phyloP scores from a whole-genome alignment of 92 coral and sea anemone species.

The Pocillopora meandrina region DNA sequence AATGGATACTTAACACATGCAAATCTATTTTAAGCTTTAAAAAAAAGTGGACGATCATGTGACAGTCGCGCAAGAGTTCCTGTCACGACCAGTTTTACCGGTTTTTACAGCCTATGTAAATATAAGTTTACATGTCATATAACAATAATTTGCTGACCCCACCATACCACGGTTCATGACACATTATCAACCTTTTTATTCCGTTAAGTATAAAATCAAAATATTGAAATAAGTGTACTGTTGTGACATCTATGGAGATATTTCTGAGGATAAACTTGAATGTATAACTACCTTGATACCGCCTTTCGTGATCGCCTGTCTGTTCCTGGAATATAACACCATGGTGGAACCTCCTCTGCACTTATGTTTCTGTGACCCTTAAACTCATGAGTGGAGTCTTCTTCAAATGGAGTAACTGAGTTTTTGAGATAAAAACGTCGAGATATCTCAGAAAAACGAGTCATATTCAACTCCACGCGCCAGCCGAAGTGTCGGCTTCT shows the following conservation, averaged over 20 bases:
- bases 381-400: slow-evolving; percentile 84
- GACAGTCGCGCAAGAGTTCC: background rate
- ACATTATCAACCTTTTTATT: no score
- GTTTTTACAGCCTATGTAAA: no score
- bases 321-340: slow-evolving; percentile 97
- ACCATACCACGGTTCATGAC: no score
- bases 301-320: slow-evolving; percentile 90
- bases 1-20: no score
- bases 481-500: slow-evolving; percentile 34
- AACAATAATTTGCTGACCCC: no score
- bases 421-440: slow-evolving; percentile 29
- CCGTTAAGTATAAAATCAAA: no score
- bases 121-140: no score
- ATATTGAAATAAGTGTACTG: no score
- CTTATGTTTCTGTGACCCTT: slow-evolving; percentile 92
- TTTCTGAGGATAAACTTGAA: no score
- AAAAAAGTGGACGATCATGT: slow-evolving; percentile 12
- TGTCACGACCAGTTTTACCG: background rate
- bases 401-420: slow-evolving; percentile 80
- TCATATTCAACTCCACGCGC: slow-evolving; percentile 2
- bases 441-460: slow-evolving; percentile 17
- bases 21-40: no score
- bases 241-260: no score
- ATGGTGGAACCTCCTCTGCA: slow-evolving; percentile 84
- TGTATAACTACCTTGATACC: slow-evolving; percentile 69